These are phyloP conservation scores for Lutraria lutraria DNA, from an alignment of 2,888 invertebrate genomes.

Conservation along the genomic window DNA sequence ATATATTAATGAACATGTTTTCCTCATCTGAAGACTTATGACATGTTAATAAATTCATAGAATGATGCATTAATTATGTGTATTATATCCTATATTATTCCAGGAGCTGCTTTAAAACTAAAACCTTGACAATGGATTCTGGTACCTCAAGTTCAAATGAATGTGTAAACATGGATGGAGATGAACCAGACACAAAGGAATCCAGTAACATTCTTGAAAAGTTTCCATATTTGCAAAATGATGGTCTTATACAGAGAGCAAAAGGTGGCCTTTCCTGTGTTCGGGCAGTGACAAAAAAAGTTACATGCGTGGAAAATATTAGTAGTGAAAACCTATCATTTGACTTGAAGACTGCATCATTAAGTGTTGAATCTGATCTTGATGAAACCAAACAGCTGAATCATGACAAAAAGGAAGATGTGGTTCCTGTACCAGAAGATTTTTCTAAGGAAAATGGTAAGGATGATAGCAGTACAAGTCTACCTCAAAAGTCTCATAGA, in stretches of 20 bases:
- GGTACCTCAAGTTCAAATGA: not conserved
- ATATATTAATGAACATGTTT: too few relatives aligned
- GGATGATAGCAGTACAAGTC: not conserved
- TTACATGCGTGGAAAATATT: not conserved
- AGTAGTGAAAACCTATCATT: not conserved
- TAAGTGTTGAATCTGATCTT: not conserved
- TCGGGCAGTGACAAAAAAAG: not conserved
- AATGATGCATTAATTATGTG: too few relatives aligned
- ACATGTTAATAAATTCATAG: too few relatives aligned
- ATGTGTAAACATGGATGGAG: not conserved
- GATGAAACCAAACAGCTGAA: not conserved
- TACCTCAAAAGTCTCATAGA: not conserved
- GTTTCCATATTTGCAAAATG: slow-evolving; percentile 30
- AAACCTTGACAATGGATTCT: not conserved
- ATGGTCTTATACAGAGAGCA: slow-evolving; percentile 26
- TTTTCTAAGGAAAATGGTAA: not conserved
- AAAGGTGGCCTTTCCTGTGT: not conserved
- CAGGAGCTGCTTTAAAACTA: not conserved
- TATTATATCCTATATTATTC: not conserved
- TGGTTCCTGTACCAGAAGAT: not conserved
- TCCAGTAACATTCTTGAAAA: slow-evolving; percentile 23
- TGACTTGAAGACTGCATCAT: not conserved
- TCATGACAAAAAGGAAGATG: not conserved
- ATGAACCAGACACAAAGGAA: not conserved
- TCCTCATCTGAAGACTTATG: too few relatives aligned